Base-by-base conservation (phyloP, 1,140 invertebrate genomes). In the Aphis gossypii region DNA sequence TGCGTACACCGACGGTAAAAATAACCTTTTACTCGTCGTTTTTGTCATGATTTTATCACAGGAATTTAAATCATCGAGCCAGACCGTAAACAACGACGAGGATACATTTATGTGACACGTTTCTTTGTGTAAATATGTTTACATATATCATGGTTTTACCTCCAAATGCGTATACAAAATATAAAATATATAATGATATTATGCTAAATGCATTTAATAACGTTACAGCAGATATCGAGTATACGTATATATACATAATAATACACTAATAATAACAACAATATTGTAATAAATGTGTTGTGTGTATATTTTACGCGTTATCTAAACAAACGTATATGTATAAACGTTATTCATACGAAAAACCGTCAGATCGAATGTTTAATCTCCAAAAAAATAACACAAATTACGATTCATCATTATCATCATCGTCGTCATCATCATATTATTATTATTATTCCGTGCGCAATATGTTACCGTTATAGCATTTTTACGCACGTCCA, bases 71-170 rank as follows among this genome's bases (percentile, higher is more conserved):
- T 84, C 83, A 84, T 84, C 21, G 8, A 23, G 38, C 38, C 20
- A 83, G 38, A 23, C 23, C 38, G 38, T 84, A 84, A 44, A 84
- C 38, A 84, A 84, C 41, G 41, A 25, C 82, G 18, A 25, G 82
- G 82, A 84, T 23, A 41, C 83, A 41, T 84, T 41, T 25, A 84
- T 25, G 41, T 84, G 38, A 41, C 35, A 84, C 83, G 20, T 41
- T 84, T 41, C 38, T 84, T 84, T 44, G 83, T 84, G 38, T 41
- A 84, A 82, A 82, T 82, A 82, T 82, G 35, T 82, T 82, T 38
- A 82, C 76, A 82, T 82, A 38, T n/a, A 82, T 82, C n/a, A 82
- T 5, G 76, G 76, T 82, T 82, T 82, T 38, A 82, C n/a, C 76
- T 82, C 14, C 7, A 38, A 35, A 38, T 21, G 7, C 7, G 35